Percentiles rank a stretch among this genome's conserved stretches.
Evolutionary conservation across 2,888 invertebrate genomes (phyloP).

Genomic region (Litoditis marina): DNA sequence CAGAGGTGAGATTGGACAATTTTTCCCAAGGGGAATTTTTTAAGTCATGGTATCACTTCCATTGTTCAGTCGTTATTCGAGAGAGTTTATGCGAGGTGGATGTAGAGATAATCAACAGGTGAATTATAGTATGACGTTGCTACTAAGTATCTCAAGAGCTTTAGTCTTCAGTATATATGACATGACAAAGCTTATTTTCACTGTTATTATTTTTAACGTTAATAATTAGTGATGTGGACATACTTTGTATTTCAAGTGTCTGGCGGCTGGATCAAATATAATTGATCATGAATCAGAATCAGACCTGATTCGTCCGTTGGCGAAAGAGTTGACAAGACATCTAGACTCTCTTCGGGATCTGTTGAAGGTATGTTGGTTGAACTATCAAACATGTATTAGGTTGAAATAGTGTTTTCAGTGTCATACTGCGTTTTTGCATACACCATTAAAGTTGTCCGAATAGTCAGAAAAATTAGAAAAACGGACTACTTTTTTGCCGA

Average conservation of each 20-base stretch:
- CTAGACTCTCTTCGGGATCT: slow-evolving; percentile 86
- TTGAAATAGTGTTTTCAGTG: not conserved
- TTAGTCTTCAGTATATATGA: not conserved
- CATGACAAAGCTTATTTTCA: not conserved
- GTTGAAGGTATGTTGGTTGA: slow-evolving; percentile 75
- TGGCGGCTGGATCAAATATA: slow-evolving; percentile 96
- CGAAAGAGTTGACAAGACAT: slow-evolving; percentile 91
- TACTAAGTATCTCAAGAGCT: no score
- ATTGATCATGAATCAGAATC: slow-evolving; percentile 94
- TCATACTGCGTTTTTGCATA: not conserved
- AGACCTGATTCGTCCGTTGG: slow-evolving; percentile 90
- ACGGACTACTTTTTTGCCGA: no score
- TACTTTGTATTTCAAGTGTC: slow-evolving; percentile 79
- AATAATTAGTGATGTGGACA: slow-evolving; percentile 5
- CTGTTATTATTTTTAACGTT: not conserved
- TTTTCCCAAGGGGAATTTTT: not conserved
- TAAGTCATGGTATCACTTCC: not conserved
- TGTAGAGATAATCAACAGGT: no score
- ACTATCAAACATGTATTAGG: not conserved
- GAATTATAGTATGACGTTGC: no score
- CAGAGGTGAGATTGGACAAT: slow-evolving; percentile 78
- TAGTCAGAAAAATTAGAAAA: no score
- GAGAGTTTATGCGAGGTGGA: no score
- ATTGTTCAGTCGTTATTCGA: no score
- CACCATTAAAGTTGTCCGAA: no score